A percentile compares a stretch with the other conserved stretches of the same genome.
Conservation (phyloP, 2,888 invertebrate genomes). For the Sinohyriopsis cumingii region DNA sequence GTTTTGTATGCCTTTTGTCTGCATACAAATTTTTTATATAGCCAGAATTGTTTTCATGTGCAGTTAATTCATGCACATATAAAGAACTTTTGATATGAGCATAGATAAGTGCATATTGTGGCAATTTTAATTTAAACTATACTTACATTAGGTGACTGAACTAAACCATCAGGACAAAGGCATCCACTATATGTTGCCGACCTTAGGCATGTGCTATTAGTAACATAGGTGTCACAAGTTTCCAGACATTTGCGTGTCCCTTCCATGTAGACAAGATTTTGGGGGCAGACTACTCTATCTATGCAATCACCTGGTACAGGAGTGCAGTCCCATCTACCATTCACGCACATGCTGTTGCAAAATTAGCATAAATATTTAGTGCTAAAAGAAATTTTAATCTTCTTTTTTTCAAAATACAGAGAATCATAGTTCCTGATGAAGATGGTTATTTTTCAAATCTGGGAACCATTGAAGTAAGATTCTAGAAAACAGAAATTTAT, state of each 20-base stretch:
- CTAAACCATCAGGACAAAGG: conserved; percentile 20
- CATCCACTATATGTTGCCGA: conserved; percentile 18
- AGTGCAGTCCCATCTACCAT: conserved; percentile 30
- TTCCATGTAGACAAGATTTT: conserved; percentile 15
- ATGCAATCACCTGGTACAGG: conserved; percentile 16
- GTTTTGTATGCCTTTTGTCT: too few relatives aligned
- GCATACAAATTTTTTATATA: too few relatives aligned
- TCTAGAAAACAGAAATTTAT: too few relatives aligned
- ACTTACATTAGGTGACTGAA: conserved; percentile 22
- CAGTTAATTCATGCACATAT: too few relatives aligned
- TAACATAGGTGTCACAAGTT: conserved; percentile 19
- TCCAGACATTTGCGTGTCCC: conserved; percentile 7
- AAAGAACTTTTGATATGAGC: too few relatives aligned
- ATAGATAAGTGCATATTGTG: too few relatives aligned
- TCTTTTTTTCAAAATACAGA: not conserved
- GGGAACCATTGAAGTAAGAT: too few relatives aligned
- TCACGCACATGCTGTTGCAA: conserved; percentile 22
- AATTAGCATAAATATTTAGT: not conserved
- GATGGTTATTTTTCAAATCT: too few relatives aligned
- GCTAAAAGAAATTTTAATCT: too few relatives aligned
- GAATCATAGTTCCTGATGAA: too few relatives aligned
- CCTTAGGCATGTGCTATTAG: not conserved
- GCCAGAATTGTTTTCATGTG: too few relatives aligned
- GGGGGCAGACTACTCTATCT: conserved; percentile 20
- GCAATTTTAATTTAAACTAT: not conserved